Evolutionary conservation across 2,113 vertebrate species (phyloP).

Genomic region (Callopanchax toddi): DNA sequence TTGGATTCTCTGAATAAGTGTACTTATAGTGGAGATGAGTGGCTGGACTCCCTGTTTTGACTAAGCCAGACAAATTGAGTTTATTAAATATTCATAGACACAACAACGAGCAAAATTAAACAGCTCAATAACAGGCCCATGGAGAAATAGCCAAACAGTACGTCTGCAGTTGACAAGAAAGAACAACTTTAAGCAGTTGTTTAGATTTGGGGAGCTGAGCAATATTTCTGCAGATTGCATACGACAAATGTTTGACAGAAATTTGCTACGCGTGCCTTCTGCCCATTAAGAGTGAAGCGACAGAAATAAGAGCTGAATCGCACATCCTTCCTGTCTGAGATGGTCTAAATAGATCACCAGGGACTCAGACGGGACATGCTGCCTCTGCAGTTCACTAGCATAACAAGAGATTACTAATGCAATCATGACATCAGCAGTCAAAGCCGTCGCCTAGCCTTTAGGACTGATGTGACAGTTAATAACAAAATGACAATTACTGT

Average conservation of each 20-base stretch:
- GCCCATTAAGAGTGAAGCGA: slow-evolving; percentile 27
- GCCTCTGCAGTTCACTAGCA: slow-evolving; percentile 32
- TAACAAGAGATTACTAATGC: slow-evolving; percentile 40
- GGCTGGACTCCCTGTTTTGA: neutral
- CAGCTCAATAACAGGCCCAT: slow-evolving; percentile 34
- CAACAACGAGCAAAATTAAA: slow-evolving; percentile 44
- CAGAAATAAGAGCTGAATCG: slow-evolving; percentile 42
- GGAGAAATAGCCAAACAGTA: slow-evolving; percentile 8
- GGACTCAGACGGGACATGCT: slow-evolving; percentile 27
- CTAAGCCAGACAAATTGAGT: slow-evolving; percentile 32
- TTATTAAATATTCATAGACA: slow-evolving; percentile 55
- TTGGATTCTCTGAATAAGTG: slow-evolving; percentile 1
- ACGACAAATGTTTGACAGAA: slow-evolving; percentile 25
- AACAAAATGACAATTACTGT: slow-evolving; percentile 45
- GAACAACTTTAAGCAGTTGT: neutral
- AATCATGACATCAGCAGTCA: slow-evolving; percentile 42
- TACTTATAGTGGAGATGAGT: neutral
- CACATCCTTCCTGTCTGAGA: slow-evolving; percentile 50
- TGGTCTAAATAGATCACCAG: slow-evolving; percentile 13
- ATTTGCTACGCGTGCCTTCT: slow-evolving; percentile 24
- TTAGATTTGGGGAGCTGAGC: neutral
- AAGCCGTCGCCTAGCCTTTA: slow-evolving; percentile 28
- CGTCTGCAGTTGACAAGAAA: slow-evolving; percentile 9
- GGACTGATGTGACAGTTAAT: slow-evolving; percentile 26
- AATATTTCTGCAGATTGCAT: slow-evolving; percentile 8